Evolutionary conservation across 2,797 vertebrate species (phyloP), one percentile per base, ranked within the genome.

Genomic region (Apogon hyalosoma): DNA sequence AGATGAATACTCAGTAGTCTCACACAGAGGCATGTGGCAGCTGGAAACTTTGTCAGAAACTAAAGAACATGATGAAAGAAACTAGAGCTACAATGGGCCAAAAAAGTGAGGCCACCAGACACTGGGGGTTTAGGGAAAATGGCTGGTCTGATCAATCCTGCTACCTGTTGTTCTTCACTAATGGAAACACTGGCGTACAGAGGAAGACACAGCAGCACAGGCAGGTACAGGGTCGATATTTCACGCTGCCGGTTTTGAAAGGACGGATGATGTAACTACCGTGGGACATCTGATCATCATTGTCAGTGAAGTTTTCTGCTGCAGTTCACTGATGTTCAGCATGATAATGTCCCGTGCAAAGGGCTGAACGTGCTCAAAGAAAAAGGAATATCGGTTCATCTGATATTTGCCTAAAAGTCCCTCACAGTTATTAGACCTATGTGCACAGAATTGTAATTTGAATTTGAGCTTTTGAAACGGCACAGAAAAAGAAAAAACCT

Each of bases 131-230:
- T 53, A 14, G 33, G 41, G 31, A 50, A 57, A 28, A 28, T 24
- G 28, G 21, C 53, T 16, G 8, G 40, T 68, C 48, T 68, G 61
- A 59, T 64, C 61, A 63, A 56, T 70, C 31, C 24, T 19, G 31
- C 15, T 40, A 16, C 50, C n/a, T 49, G 45, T 36, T 57, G 60
- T 58, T 55, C 33, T 39, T 13, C 24, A 33, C 54, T 45, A 72
- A 64, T 47, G 33, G 52, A 56, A 58, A 19, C 61, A 36, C 41
- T 13, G 54, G 54, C 36, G 58, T 58, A 15, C 13, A 16, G 43
- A 48, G 41, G 41, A 19, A 28, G 60, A n/a, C 42, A 12, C 57
- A 47, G 42, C 7, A 33, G 16, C n/a, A 38, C 43, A 7, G 24
- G 12, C 51, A 19, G 36, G 24, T 15, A 42, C 19, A 11, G 21